These are phyloP conservation scores for Hermetia illucens DNA, from an alignment of 1,140 invertebrate species.

Conservation along the genomic window DNA sequence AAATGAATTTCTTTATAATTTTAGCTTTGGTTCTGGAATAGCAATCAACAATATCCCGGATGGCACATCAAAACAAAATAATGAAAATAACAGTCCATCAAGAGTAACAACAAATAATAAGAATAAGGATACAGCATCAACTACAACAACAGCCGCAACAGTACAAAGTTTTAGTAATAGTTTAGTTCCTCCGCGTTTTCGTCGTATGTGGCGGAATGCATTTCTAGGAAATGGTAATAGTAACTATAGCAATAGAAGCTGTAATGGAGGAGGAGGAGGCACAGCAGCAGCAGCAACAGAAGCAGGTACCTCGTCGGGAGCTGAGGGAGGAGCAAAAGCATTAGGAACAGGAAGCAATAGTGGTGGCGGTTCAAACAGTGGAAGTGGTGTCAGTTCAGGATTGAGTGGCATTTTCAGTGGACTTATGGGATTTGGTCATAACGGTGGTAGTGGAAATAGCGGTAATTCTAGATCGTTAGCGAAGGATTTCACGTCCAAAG, in stretches of 20 bases:
- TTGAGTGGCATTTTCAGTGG: too few species aligned
- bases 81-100: background rate
- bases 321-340: conserved; percentile 1
- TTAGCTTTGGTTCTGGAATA: conserved; percentile 18
- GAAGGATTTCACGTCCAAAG: too few species aligned
- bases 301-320: too few species aligned
- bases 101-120: background rate
- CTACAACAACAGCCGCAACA: conserved; percentile 11
- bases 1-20: too few species aligned
- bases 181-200: conserved; percentile 9
- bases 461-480: too few species aligned
- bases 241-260: conserved; percentile 12
- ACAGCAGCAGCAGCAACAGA: conserved; percentile 6
- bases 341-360: too few species aligned
- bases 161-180: conserved; percentile 4
- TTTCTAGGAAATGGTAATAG: conserved; percentile 22
- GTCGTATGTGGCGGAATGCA: conserved; percentile 19
- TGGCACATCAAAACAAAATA: conserved; percentile 7
- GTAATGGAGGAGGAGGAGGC: conserved; percentile 12
- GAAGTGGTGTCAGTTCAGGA: too few species aligned
- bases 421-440: too few species aligned
- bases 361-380: too few species aligned
- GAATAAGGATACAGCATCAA: background rate
- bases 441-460: too few species aligned
- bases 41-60: conserved; percentile 26